Evolutionary conservation across 2,797 vertebrate species (phyloP).

Genomic region (Myioborus melanocephalus): DNA sequence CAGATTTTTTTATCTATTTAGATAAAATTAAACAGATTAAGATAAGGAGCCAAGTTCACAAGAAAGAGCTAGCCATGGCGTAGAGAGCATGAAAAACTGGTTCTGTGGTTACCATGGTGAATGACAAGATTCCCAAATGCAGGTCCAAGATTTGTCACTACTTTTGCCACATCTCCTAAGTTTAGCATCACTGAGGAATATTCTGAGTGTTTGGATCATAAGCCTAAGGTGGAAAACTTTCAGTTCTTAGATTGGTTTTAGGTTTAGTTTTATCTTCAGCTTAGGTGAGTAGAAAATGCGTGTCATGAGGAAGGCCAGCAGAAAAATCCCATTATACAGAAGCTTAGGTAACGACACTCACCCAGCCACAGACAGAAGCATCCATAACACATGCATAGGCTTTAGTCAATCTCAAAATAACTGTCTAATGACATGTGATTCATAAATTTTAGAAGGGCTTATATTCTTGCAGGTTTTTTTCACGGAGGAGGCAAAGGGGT

Average conservation of each 20-base stretch:
- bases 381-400: neutral
- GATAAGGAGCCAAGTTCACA: neutral
- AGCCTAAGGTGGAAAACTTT: neutral
- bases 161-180: neutral
- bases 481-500: neutral
- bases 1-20: neutral
- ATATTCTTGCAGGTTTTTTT: neutral
- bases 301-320: neutral
- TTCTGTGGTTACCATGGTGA: neutral
- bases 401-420: neutral
- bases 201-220: neutral
- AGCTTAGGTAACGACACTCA: neutral
- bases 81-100: neutral
- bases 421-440: neutral
- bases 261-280: neutral
- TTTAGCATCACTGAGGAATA: neutral
- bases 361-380: neutral
- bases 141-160: neutral
- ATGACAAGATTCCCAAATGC: neutral
- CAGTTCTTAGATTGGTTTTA: neutral
- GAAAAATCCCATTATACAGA: neutral
- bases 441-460: neutral
- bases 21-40: neutral
- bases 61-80: neutral
- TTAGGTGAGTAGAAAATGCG: neutral